Percentiles rank a stretch among this genome's conserved stretches.
These are phyloP conservation scores for Lipotes vexillifer DNA, from an alignment of 2,113 vertebrate species.

Conservation along the genomic window DNA sequence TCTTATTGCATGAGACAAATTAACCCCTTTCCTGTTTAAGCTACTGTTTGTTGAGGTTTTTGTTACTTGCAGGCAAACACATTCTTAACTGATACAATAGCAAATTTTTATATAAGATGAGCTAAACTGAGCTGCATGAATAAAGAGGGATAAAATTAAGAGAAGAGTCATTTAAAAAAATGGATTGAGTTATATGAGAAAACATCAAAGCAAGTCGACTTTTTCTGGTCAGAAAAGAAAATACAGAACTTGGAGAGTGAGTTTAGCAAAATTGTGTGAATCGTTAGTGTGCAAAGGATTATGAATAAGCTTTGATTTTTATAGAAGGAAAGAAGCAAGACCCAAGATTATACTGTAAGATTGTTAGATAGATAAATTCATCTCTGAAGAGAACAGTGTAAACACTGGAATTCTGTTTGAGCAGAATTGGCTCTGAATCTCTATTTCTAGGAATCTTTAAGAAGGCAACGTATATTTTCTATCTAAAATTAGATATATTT, in stretches of 20 bases:
- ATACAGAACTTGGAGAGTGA: background rate
- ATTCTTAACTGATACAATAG: background rate
- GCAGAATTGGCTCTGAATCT: background rate
- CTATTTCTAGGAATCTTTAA: constrained; percentile 25
- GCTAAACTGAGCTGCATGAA: background rate
- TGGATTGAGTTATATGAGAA: constrained; percentile 40
- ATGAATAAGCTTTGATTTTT: background rate
- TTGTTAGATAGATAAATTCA: background rate
- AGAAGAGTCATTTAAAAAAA: constrained; percentile 45
- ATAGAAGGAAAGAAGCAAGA: background rate
- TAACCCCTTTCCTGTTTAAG: background rate
- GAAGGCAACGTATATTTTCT: background rate
- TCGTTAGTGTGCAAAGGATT: background rate
- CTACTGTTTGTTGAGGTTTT: background rate
- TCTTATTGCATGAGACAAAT: background rate
- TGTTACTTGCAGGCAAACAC: background rate
- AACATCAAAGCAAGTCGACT: constrained; percentile 12
- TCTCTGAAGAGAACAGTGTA: background rate
- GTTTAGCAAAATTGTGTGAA: constrained; percentile 10
- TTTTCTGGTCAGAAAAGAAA: constrained; percentile 25
- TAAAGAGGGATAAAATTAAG: constrained; percentile 29
- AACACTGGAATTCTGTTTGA: background rate
- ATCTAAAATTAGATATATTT: background rate
- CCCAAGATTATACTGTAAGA: background rate
- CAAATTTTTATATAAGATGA: constrained; percentile 1